Conservation (phyloP, 2,113 vertebrate species). For the Acinonyx jubatus region DNA sequence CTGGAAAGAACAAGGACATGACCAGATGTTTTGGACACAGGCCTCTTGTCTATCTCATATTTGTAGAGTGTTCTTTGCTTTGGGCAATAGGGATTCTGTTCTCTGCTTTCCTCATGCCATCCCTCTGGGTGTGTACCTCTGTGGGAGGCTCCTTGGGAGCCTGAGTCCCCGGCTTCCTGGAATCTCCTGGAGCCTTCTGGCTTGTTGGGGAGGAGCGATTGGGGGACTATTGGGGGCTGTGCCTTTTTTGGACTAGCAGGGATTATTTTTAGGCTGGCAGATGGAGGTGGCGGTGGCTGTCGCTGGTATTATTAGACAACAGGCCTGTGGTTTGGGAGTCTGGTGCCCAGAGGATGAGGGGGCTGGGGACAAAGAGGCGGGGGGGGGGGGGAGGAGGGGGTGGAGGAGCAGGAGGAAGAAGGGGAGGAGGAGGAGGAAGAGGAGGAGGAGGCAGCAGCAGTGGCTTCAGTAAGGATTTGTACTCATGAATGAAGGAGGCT, state of each 20-base stretch:
- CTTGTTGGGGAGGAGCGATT: constrained; percentile 56
- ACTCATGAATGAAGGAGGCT: background rate
- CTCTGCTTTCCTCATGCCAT: background rate
- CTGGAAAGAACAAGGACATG: background rate
- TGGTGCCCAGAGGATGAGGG: constrained; percentile 62
- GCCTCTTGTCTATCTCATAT: background rate
- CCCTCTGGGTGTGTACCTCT: background rate
- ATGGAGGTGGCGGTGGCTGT: constrained; percentile 78
- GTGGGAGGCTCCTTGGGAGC: background rate
- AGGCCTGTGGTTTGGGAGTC: constrained; percentile 75
- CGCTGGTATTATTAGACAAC: constrained; percentile 78
- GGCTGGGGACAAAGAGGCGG: background rate
- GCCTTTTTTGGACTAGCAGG: constrained; percentile 72
- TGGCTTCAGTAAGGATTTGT: background rate
- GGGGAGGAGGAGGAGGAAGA: background rate
- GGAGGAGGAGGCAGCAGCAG: background rate
- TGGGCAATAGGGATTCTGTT: background rate
- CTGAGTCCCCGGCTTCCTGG: constrained; percentile 45
- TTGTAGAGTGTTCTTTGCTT: background rate
- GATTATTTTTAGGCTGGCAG: constrained; percentile 80
- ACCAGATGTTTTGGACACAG: background rate
- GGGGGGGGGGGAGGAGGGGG: background rate
- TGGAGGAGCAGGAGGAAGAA: background rate
- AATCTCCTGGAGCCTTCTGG: constrained; percentile 71
- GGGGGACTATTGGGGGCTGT: constrained; percentile 73